phyloP scores from a whole-genome alignment of 2,888 invertebrate species.

The Ypsolopha sequella region DNA sequence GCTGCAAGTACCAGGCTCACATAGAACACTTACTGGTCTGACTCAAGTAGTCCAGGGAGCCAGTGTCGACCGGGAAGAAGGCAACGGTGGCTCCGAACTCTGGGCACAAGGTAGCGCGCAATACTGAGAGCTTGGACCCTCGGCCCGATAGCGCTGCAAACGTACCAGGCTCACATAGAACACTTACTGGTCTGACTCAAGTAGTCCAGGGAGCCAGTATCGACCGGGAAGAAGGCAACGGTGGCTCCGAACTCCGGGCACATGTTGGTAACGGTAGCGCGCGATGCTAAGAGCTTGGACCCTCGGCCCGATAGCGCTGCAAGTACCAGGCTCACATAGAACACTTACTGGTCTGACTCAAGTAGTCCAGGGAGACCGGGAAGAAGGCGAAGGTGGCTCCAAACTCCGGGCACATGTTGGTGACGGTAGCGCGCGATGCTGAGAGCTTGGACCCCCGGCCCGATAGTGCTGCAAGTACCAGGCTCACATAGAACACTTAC shows the following conservation, averaged over 20 bases:
- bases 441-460: constrained; percentile 89
- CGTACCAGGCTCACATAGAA: not conserved
- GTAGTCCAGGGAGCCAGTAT: constrained; percentile 84
- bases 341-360: constrained; percentile 83
- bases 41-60: constrained; percentile 84
- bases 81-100: constrained; percentile 95
- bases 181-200: constrained; percentile 83
- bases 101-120: constrained; percentile 60
- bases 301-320: no score
- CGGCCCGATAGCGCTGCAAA: constrained; percentile 12
- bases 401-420: constrained; percentile 98
- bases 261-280: constrained; percentile 98
- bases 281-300: constrained; percentile 98
- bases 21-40: constrained; percentile 81
- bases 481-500: constrained; percentile 47
- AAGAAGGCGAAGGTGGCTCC: constrained; percentile 97
- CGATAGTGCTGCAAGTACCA: constrained; percentile 68
- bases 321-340: not conserved
- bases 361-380: constrained; percentile 90
- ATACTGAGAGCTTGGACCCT: constrained; percentile 83
- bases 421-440: constrained; percentile 98
- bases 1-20: not conserved
- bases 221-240: constrained; percentile 95
- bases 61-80: constrained; percentile 91
- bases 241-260: constrained; percentile 97